phyloP scores from a whole-genome alignment of 2,113 vertebrate species.

The Nanger granti region DNA sequence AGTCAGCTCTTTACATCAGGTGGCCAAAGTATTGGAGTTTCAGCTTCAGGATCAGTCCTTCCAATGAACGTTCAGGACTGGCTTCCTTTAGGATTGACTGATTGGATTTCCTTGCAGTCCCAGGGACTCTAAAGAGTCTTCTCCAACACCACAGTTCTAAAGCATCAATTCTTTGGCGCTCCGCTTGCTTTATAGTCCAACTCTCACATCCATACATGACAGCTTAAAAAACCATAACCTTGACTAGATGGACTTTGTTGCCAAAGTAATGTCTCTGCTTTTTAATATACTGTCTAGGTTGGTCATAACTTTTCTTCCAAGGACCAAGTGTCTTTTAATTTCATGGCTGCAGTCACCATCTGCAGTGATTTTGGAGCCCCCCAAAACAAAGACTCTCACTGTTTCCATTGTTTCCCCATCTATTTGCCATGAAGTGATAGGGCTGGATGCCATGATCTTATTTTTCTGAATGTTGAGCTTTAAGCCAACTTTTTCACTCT shows the following conservation, averaged over 20 bases:
- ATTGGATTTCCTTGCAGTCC: neutral
- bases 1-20: neutral
- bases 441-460: neutral
- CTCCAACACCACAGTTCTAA: neutral
- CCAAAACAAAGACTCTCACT: neutral
- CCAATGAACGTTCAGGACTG: neutral
- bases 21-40: neutral
- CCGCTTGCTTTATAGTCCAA: neutral
- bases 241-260: neutral
- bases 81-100: neutral
- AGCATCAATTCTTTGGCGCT: neutral
- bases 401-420: neutral
- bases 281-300: neutral
- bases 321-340: neutral
- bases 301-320: neutral
- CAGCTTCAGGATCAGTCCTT: neutral
- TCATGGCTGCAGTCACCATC: neutral
- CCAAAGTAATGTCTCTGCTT: neutral
- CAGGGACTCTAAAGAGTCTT: neutral
- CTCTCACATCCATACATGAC: neutral
- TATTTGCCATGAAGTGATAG: neutral
- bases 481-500: neutral
- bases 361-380: neutral
- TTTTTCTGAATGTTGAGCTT: neutral
- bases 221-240: neutral